A percentile compares a stretch with the other conserved stretches of the same genome.
These are phyloP conservation scores for Cossypha heuglini DNA, from an alignment of 2,797 vertebrate species.

Conservation along the genomic window DNA sequence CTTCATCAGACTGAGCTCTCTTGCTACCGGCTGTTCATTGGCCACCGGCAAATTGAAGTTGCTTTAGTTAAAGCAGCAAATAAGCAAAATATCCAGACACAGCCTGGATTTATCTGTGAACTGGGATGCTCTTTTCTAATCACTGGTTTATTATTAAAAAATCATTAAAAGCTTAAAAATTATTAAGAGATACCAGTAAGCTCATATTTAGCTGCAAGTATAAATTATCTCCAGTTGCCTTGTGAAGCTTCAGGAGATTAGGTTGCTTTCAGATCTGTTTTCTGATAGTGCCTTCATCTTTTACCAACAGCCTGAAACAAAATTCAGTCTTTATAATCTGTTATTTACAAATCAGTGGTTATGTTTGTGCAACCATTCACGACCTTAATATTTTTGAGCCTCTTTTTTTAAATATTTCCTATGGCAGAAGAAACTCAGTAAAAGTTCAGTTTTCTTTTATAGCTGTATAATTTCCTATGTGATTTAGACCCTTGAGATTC, in stretches of 20 bases:
- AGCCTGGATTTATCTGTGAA: not conserved
- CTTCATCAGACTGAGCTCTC: not conserved
- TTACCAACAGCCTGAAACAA: conserved; percentile 27
- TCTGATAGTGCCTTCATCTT: conserved; percentile 14
- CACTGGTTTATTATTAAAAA: conserved; percentile 41
- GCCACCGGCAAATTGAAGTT: conserved; percentile 1
- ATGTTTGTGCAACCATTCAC: not conserved
- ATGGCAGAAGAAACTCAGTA: not conserved
- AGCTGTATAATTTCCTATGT: not conserved
- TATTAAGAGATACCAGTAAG: conserved; percentile 27
- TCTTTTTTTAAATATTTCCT: not conserved
- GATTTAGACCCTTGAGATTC: not conserved
- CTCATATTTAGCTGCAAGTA: not conserved
- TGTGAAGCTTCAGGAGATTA: not conserved
- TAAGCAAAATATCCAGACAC: not conserved
- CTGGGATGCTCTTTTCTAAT: not conserved
- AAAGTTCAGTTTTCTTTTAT: not conserved
- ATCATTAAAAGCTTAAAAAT: conserved; percentile 46
- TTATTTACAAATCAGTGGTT: conserved; percentile 12
- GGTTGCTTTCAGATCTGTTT: conserved; percentile 25
- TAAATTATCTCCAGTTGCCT: conserved; percentile 17
- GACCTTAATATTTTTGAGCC: not conserved
- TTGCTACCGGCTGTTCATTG: not conserved
- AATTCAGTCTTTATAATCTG: conserved; percentile 2
- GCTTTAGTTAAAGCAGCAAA: conserved; percentile 23